Percentiles rank a stretch among this genome's conserved stretches.
Evolutionary conservation across 2,888 invertebrate genomes (phyloP).

Genomic region (Lacanobia oleracea): DNA sequence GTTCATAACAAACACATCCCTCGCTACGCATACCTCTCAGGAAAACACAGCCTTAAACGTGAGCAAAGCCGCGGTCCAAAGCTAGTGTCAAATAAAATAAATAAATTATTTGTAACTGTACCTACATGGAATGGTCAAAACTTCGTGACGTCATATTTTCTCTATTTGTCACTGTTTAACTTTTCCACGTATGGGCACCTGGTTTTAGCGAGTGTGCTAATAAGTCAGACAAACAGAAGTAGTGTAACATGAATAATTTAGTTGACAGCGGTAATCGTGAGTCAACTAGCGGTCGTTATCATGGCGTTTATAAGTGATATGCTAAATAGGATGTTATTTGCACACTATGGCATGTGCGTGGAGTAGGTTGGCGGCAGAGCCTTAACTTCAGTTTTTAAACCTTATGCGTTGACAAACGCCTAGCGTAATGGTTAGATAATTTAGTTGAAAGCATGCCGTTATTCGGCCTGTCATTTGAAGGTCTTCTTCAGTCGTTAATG

Average conservation of each 20-base stretch:
- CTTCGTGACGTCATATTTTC: background rate
- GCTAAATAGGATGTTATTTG: slow-evolving; percentile 40
- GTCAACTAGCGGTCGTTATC: slow-evolving; percentile 27
- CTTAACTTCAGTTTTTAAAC: too few species aligned
- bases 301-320: slow-evolving; percentile 45
- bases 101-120: too few species aligned
- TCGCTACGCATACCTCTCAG: too few species aligned
- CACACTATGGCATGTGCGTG: background rate
- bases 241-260: slow-evolving; percentile 42
- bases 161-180: background rate
- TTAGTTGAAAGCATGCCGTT: too few species aligned
- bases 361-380: slow-evolving; percentile 6
- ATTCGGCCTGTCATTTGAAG: too few species aligned
- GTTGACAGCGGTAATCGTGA: slow-evolving; percentile 33
- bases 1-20: too few species aligned
- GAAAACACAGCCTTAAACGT: too few species aligned
- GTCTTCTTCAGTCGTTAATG: too few species aligned
- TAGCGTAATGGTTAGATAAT: too few species aligned
- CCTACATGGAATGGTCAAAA: background rate
- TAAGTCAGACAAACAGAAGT: background rate
- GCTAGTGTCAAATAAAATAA: too few species aligned
- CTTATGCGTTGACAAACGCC: too few species aligned
- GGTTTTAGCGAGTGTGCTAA: background rate
- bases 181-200: background rate
- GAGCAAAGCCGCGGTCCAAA: too few species aligned